Base-by-base conservation (phyloP, 2,113 vertebrate species). In the human region DNA sequence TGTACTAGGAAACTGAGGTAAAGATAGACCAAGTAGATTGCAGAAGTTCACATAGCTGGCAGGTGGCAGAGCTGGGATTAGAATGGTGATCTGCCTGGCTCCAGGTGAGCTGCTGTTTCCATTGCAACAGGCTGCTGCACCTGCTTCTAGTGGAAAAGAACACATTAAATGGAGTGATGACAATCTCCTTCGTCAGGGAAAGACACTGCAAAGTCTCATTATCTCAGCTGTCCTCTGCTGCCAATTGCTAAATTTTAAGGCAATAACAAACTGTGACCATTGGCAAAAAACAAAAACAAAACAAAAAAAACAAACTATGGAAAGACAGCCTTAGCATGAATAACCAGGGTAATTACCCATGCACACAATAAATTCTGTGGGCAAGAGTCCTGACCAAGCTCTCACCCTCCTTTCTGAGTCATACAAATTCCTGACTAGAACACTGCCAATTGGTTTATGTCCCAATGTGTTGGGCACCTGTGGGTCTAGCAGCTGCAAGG, bases 361-460 rank as follows among this genome's bases (percentile, higher is more conserved):
- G 86, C 66, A 89, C 94, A 93, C 52, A 75, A 40, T 68, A 90
- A 92, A 91, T 83, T 96, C 55, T 88, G 9, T n/a, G 80, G 75
- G 84, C 82, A 57, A 66, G 64, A 68, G 75, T 72, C 66, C 90
- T 57, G 61, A 90, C 68, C 52, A 61, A 32, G n/a, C 59, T 94
- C 78, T 85, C 38, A 45, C 73, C 87, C 76, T 94, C 68, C 48
- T n/a, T 35, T 97, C 96, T 93, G 97, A 97, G 89, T 95, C 96
- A 98, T 48, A 96, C 92, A 92, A 88, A 94, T 97, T 93, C 92
- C n/a, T 0, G 23, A 66, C 83, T 72, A 93, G 61, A 92, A 96
- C 83, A 57, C 55, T 64, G 89, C 20, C 55, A 11, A 40, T 95
- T 89, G 23, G 95, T 97, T 97, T 97, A n/a, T 43, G 70, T 94